Evolutionary conservation across 64 coral and sea anemone genomes (phyloP).

Genomic region (Montipora foliosa): DNA sequence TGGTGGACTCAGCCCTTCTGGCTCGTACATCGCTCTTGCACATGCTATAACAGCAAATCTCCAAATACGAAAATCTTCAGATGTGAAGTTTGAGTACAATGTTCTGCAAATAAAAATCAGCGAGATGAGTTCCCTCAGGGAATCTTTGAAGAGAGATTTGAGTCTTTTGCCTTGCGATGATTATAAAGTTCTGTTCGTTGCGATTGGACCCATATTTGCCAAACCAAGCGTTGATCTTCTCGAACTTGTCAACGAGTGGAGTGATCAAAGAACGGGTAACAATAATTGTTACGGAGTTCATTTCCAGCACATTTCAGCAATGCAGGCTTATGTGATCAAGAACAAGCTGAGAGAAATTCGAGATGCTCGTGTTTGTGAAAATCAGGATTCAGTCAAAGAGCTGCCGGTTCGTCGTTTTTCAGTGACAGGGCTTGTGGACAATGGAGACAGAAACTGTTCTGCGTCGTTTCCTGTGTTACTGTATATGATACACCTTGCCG

Average conservation of each 20-base stretch:
- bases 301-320: slow-evolving; percentile 88
- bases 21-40: slow-evolving; percentile 42
- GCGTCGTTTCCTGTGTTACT: slow-evolving; percentile 84
- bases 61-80: slow-evolving; percentile 79
- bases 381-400: background rate
- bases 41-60: slow-evolving; percentile 80
- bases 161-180: slow-evolving; percentile 29
- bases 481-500: slow-evolving; percentile 93
- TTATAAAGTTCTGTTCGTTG: slow-evolving; percentile 88
- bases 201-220: slow-evolving; percentile 76
- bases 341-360: slow-evolving; percentile 64
- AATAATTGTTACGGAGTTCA: slow-evolving; percentile 83
- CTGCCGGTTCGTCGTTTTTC: slow-evolving; percentile 5
- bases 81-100: slow-evolving; percentile 73
- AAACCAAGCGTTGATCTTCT: slow-evolving; percentile 78
- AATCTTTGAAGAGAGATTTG: slow-evolving; percentile 66
- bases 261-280: background rate
- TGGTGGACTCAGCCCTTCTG: background rate
- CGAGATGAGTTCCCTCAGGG: slow-evolving; percentile 3
- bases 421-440: slow-evolving; percentile 82
- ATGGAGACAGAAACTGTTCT: slow-evolving; percentile 61
- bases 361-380: background rate
- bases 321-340: slow-evolving; percentile 92
- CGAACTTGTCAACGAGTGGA: slow-evolving; percentile 70
- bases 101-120: slow-evolving; percentile 51